Evolutionary conservation across 2,113 vertebrate species (phyloP), one percentile per base, ranked within the genome.

Genomic region (Theristicus caerulescens): DNA sequence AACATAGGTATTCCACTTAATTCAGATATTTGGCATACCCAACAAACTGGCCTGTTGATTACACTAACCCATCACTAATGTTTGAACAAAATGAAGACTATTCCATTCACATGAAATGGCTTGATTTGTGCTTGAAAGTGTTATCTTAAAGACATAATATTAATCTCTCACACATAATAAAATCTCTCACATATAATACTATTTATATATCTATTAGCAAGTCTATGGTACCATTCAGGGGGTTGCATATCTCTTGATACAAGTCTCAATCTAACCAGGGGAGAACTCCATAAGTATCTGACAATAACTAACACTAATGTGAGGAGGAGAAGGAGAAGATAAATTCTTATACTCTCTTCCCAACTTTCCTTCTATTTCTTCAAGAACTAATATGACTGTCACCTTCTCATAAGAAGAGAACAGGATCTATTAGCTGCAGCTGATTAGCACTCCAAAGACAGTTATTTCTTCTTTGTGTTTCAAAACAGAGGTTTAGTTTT

Each of bases 181-280:
- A 17, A 24, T 38, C 19, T 42, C 40, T 42, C 11, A 8, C 1
- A 5, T 22, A 16, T 8, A 61, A 65, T 9, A 46, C 3, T 22
- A 54, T 78, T 15, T 4, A 5, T 5, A 11, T 19, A 21, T 10
- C 27, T 20, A 3, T 10, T 8, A 51, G 11, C 24, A 61, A 27
- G n/a, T 6, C 3, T 5, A 17, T 3, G 22, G 40, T 5, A 36
- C 1, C 1, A 0, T 46, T 58, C 20, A 46, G n/a, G 8, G 10
- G 15, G 21, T 31, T 90, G 27, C 27, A 16, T 16, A 47, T 74
- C 32, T 34, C 64, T 42, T 4, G 7, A 29, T 21, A 13, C 3
- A 49, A 67, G 27, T 19, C 32, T 54, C 58, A 24, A 1, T 10
- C 9, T n/a, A 58, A 51, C 49, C 11, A 54, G 49, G 32, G 76